Evolutionary conservation across 1,140 invertebrate genomes (phyloP).

Genomic region (Stenopsyche tienmushanensis): DNA sequence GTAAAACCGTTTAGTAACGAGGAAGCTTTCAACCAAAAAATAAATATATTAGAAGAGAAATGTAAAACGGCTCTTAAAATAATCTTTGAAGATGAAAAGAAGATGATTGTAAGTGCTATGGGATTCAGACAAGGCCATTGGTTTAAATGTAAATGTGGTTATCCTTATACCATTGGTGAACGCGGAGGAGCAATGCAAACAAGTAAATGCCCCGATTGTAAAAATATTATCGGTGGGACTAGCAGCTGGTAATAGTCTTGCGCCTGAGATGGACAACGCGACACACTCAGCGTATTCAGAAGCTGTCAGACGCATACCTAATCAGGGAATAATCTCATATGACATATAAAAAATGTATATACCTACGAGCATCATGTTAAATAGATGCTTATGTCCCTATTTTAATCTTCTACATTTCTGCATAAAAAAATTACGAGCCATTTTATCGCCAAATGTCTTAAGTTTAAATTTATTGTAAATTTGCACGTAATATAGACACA

Average conservation of each 20-base stretch:
- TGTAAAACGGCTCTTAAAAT: no score
- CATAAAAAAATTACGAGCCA: no score
- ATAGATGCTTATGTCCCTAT: neutral
- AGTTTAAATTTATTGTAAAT: no score
- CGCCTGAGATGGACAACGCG: conserved; percentile 63
- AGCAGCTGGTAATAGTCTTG: conserved; percentile 54
- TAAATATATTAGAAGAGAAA: no score
- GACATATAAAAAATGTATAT: neutral
- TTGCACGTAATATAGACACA: no score
- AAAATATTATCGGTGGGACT: conserved; percentile 62
- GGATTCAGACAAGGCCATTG: conserved; percentile 64
- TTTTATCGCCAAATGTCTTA: no score
- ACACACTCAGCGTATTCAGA: conserved; percentile 53
- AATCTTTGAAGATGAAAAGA: conserved; percentile 59
- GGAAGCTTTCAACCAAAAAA: no score
- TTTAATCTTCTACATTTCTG: neutral
- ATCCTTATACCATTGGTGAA: conserved; percentile 68
- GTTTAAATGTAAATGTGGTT: conserved; percentile 75
- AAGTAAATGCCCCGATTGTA: conserved; percentile 63
- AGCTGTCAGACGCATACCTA: conserved; percentile 18
- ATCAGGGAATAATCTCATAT: neutral
- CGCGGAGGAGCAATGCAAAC: conserved; percentile 69
- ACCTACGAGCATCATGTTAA: neutral
- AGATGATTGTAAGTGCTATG: conserved; percentile 63
- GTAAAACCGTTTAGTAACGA: no score